phyloP scores from a whole-genome alignment of 2,888 invertebrate genomes.

The Drosophila neutralis region DNA sequence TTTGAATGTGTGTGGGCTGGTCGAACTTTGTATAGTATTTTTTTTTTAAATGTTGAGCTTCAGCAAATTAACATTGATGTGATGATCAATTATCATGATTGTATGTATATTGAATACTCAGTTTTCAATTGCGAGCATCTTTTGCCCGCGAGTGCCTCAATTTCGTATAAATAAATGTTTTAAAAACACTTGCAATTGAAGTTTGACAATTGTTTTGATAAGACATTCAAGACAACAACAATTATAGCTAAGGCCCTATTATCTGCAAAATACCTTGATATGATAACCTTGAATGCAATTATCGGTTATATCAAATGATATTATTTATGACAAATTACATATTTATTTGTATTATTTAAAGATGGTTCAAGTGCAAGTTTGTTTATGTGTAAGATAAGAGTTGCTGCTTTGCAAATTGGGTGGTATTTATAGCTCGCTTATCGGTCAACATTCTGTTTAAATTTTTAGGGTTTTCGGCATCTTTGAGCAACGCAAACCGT shows the following conservation, averaged over 20 bases:
- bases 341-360: neutral
- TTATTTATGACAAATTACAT: neutral
- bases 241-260: neutral
- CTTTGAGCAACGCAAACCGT: constrained; percentile 84
- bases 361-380: neutral
- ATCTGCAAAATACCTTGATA: neutral
- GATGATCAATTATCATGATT: neutral
- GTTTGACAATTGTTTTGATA: neutral
- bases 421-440: constrained; percentile 1
- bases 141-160: neutral
- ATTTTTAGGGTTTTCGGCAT: constrained; percentile 85
- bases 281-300: neutral
- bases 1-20: neutral
- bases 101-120: neutral
- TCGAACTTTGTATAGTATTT: neutral
- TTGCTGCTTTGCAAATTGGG: neutral
- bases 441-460: constrained; percentile 19
- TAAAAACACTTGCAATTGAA: neutral
- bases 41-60: neutral
- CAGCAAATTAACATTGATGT: neutral
- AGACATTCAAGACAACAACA: neutral
- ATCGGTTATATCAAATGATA: neutral
- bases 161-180: neutral
- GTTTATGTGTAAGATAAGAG: constrained; percentile 14
- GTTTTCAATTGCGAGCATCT: too few species aligned